A percentile compares a stretch with the other conserved stretches of the same genome.
phyloP scores from a whole-genome alignment of 2,113 vertebrate species.

The Syngnathus scovelli region DNA sequence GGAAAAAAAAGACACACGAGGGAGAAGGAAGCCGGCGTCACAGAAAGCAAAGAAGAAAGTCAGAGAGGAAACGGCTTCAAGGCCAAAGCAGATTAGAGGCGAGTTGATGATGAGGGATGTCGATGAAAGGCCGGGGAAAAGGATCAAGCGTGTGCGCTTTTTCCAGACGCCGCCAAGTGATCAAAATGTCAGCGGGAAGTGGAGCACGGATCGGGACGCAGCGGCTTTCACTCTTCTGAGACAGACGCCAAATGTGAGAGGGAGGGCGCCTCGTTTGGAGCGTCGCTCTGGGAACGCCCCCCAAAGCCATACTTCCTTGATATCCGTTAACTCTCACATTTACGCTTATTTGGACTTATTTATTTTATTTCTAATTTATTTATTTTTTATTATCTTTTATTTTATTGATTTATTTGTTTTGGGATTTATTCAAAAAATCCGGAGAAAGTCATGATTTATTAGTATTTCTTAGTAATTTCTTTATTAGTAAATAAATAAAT shows the following conservation, averaged over 20 bases:
- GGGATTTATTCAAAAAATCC: too few relatives aligned
- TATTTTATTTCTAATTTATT: too few relatives aligned
- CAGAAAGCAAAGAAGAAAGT: not conserved
- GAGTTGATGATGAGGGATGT: slow-evolving; percentile 38
- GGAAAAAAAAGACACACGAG: slow-evolving; percentile 35
- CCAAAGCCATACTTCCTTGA: too few relatives aligned
- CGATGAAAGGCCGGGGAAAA: slow-evolving; percentile 31
- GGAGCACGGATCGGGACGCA: slow-evolving; percentile 6
- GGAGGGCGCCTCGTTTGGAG: too few relatives aligned
- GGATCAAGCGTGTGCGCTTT: slow-evolving; percentile 37
- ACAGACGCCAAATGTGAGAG: not conserved
- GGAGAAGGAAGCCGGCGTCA: slow-evolving; percentile 31
- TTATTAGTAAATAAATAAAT: too few relatives aligned
- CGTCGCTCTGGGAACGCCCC: too few relatives aligned
- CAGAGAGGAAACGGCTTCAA: slow-evolving; percentile 47
- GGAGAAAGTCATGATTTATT: too few relatives aligned
- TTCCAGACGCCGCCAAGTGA: slow-evolving; percentile 43
- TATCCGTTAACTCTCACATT: too few relatives aligned
- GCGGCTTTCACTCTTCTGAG: not conserved
- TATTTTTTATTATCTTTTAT: too few relatives aligned
- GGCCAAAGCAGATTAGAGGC: slow-evolving; percentile 36
- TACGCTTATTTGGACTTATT: too few relatives aligned
- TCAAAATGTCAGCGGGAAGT: slow-evolving; percentile 50
- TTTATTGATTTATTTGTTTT: too few relatives aligned
- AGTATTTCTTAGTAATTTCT: too few relatives aligned